A percentile compares a stretch with the other conserved stretches of the same genome.
Conservation (phyloP, 2,888 invertebrate species). For the Apodemia zela region DNA sequence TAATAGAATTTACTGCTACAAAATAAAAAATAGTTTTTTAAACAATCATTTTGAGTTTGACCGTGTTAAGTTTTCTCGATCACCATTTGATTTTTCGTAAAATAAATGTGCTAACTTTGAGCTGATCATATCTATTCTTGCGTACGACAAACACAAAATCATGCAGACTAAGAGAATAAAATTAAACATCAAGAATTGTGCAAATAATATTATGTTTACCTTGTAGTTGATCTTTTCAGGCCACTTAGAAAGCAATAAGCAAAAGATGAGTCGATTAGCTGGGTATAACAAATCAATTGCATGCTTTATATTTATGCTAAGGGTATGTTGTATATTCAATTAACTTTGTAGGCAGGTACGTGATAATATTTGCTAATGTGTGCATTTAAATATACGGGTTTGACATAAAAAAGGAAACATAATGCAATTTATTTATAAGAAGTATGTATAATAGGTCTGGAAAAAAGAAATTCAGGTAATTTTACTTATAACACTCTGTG, state of each 20-base stretch:
- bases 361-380: no score
- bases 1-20: no score
- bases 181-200: slow-evolving; percentile 28
- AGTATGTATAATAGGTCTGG: no score
- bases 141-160: slow-evolving; percentile 21
- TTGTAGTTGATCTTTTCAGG: slow-evolving; percentile 72
- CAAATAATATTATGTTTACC: slow-evolving; percentile 48
- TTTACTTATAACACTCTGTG: no score
- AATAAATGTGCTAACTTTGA: background rate
- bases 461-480: no score
- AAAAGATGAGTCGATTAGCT: slow-evolving; percentile 58
- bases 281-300: slow-evolving; percentile 31
- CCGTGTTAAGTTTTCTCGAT: no score
- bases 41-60: no score
- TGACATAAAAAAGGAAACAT: no score
- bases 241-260: slow-evolving; percentile 75
- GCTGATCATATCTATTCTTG: background rate
- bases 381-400: no score
- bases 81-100: no score
- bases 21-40: no score
- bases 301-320: background rate
- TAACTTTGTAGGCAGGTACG: background rate
- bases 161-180: slow-evolving; percentile 23
- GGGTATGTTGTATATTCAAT: background rate
- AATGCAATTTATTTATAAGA: no score